Base-by-base conservation (phyloP, 2,797 vertebrate species). In the Oreonectes daqikongensis region DNA sequence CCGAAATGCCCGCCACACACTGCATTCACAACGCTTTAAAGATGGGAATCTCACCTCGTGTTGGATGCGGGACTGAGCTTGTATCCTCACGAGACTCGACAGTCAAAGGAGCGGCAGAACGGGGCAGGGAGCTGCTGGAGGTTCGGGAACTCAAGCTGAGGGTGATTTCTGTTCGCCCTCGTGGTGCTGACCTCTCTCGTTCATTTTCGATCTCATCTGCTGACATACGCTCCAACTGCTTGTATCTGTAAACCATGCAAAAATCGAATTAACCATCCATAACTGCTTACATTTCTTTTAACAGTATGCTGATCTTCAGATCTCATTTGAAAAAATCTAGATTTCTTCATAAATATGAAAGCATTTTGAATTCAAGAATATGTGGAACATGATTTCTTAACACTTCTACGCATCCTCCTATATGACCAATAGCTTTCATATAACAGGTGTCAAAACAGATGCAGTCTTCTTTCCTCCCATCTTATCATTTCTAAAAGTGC, bases 131-230 rank as follows among this genome's bases (percentile, higher is more conserved):
- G 42, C 89, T 92, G 28, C 91, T 87, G 71, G 89, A 84, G 12
- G 93, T 89, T 28, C 90, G 93, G 30, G 93, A 89, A 81, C 92
- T 94, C 88, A 98, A 88, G 83, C 95, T 96, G 89, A 99, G 88
- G 53, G 95, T 96, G 88, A 98, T 94, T 88, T 97, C 96, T 55
- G 93, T 96, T 78, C 94, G 93, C 57, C 95, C 94, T 86, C 94
- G 91, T 46, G 93, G 90, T 15, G 85, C 65, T 9, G 84, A 91
- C 79, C 90, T 90, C 80, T 88, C 90, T 12, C 88, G 94, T 82
- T 97, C 96, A 72, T 92, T 94, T 85, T 97, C 95, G 46, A 92
- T 94, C 35, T 96, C 94, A 87, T 96, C 95, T 0, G 94, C 94
- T 81, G 95, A 95, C 57, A 95, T 85, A 73, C 94, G 93, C 88